Evolutionary conservation across 2,113 vertebrate species (phyloP), one percentile per base, ranked within the genome.

Genomic region (Xiphias gladius): DNA sequence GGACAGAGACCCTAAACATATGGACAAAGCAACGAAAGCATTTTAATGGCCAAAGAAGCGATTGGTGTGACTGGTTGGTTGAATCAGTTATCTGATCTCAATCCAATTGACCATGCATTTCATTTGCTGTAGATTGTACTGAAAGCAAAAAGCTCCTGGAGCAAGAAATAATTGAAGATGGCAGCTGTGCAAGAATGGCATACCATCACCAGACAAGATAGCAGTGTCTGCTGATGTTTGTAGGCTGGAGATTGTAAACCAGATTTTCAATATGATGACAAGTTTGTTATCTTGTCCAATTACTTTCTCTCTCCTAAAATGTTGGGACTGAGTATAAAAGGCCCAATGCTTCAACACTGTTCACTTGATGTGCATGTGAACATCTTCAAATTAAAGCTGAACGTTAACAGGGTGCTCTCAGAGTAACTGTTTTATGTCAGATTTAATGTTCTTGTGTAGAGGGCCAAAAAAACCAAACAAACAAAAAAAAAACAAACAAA

Each of bases 1-100:
- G 19, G n/a, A 76, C 24, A 79, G 46, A 76, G 52, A 46, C n/a
- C 16, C 7, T 24, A 39, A 77, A 68, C 50, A 72, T 43, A 61
- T 17, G 66, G 13, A 76, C 59, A 65, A 46, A 22, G 50, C 26
- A 50, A 32, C 3, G 11, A 54, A 55, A 55, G 52, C 24, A 13
- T 37, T 63, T 70, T 59, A 71, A 73, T 66, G 39, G 24, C 28
- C 52, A n/a, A 58, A 77, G 54, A 70, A 35, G 30, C 37, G n/a
- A 58, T 52, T 48, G 62, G 24, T 58, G 41, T 16, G 14, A 73
- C n/a, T 11, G 48, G 55, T 39, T 11, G 48, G 55, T 39, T 20
- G 20, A 30, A 57, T 65, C n/a, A 76, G 52, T 82, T 62, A 59
- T 67, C 39, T 20, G 32, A 58, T 46, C 57, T 69, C 69, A 26